Conservation (phyloP, 2,888 invertebrate genomes). For the Formica aserva region DNA sequence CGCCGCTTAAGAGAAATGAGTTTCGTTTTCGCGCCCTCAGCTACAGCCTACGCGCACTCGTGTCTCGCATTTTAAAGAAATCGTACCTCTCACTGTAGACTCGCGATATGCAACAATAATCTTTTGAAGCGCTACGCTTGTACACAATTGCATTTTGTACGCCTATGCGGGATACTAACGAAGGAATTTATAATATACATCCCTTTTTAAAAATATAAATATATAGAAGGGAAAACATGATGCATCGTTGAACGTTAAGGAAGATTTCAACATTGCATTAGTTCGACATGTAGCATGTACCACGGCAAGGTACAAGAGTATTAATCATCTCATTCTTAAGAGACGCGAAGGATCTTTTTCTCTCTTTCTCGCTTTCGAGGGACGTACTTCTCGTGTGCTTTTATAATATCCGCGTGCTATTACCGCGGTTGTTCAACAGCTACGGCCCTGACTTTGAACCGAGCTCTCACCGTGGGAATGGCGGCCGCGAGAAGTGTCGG, state of each 20-base stretch:
- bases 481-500: constrained; percentile 58
- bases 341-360: constrained; percentile 40
- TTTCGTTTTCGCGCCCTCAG: constrained; percentile 62
- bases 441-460: constrained; percentile 79
- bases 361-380: neutral
- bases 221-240: neutral
- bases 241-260: neutral
- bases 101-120: constrained; percentile 27
- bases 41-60: constrained; percentile 36
- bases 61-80: constrained; percentile 38
- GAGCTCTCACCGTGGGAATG: constrained; percentile 77
- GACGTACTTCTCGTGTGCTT: constrained; percentile 12
- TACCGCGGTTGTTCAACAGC: constrained; percentile 66
- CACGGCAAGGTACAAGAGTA: neutral
- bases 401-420: constrained; percentile 54
- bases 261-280: neutral
- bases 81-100: neutral
- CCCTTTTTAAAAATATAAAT: neutral
- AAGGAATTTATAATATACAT: neutral
- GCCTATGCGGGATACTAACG: neutral
- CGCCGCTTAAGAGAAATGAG: constrained; percentile 47
- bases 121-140: constrained; percentile 15
- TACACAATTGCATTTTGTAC: constrained; percentile 8
- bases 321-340: constrained; percentile 53
- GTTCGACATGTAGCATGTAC: neutral